These are phyloP conservation scores for human DNA, from an alignment of 2,113 vertebrate species.

Conservation along the genomic window GRCh38 chr3:87449001-87449500, in stretches of 20 bases:
- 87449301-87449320: neutral
- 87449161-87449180: neutral
- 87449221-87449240: neutral
- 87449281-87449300: neutral
- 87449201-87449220: neutral
- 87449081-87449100: neutral
- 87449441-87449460: neutral
- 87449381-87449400: neutral
- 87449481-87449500: neutral
- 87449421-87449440: neutral
- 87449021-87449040: neutral
- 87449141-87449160: neutral
- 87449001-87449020: neutral
- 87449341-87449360: neutral
- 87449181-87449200: neutral
- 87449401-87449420: neutral
- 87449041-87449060: neutral
- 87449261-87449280: neutral
- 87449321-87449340: neutral
- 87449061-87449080: neutral
- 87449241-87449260: neutral
- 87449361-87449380: conserved; percentile 13
- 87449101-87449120: neutral
- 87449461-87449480: neutral
- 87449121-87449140: neutral